Evolutionary conservation across 2,797 vertebrate genomes (phyloP).

Genomic region (Leucoraja ocellata): DNA sequence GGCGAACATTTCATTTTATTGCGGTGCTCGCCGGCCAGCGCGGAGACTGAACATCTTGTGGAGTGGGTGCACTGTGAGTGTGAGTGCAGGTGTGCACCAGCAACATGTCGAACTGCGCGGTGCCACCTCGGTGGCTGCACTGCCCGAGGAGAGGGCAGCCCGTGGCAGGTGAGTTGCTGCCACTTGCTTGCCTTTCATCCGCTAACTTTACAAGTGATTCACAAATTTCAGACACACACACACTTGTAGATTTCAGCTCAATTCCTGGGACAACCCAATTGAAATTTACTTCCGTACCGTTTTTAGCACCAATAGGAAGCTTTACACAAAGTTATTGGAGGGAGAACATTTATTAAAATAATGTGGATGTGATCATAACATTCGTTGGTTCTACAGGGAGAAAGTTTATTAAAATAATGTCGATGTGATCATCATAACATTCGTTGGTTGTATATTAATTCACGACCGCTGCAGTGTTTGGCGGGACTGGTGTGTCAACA

Average conservation of each 20-base stretch:
- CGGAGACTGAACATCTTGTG: background rate
- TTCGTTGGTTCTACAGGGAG: background rate
- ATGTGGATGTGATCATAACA: too few species aligned
- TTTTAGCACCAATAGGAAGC: background rate
- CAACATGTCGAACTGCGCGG: constrained; percentile 78
- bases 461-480: background rate
- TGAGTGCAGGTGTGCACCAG: constrained; percentile 35
- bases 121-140: constrained; percentile 87
- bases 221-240: background rate
- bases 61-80: constrained; percentile 44
- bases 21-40: background rate
- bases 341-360: background rate
- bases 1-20: background rate
- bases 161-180: constrained; percentile 72
- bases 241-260: background rate
- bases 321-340: background rate
- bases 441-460: background rate
- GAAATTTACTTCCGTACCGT: background rate
- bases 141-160: constrained; percentile 89
- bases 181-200: background rate
- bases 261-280: background rate
- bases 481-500: background rate
- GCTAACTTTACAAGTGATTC: background rate
- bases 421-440: background rate
- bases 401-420: background rate